phyloP scores from a whole-genome alignment of 2,113 vertebrate genomes.

The Zosterops japonicus region DNA sequence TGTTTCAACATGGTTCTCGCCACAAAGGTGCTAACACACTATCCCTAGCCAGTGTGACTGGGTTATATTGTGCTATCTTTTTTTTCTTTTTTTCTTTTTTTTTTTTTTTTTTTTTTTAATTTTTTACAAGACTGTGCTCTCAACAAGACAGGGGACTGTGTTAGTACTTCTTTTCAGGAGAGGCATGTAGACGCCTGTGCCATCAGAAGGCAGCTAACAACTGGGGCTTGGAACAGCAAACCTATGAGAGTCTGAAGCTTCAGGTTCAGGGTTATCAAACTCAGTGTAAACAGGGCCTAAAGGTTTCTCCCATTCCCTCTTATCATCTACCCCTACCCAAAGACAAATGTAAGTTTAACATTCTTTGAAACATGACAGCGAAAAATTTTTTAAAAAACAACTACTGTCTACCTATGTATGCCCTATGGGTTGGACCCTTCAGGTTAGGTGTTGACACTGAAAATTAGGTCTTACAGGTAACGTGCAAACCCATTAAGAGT shows the following conservation, averaged over 20 bases:
- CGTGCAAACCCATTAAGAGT: not conserved
- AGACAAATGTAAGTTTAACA: conserved; percentile 48
- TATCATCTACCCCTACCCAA: not conserved
- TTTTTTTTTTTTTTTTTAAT: not conserved
- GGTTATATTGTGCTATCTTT: conserved; percentile 25
- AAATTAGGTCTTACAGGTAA: conserved; percentile 33
- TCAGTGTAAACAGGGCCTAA: conserved; percentile 54
- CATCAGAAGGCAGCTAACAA: not conserved
- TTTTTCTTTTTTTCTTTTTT: rapidly evolving
- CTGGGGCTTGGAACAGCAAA: not conserved
- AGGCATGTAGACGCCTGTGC: not conserved
- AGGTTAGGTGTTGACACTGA: conserved; percentile 62
- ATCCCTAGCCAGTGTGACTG: conserved; percentile 1
- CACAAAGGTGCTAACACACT: conserved; percentile 56
- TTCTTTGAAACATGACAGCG: conserved; percentile 33
- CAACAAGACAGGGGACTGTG: not conserved
- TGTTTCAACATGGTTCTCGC: conserved; percentile 15
- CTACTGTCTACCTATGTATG: conserved; percentile 38
- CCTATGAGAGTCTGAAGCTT: conserved; percentile 9
- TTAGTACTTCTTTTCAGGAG: not conserved
- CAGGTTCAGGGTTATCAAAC: conserved; percentile 15
- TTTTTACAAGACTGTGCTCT: not conserved
- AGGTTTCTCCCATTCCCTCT: conserved; percentile 20
- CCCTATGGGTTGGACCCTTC: conserved; percentile 49
- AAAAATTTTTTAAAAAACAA: not conserved